Base-by-base conservation (phyloP, 2,113 vertebrate genomes). In the Budorcas taxicolor region DNA sequence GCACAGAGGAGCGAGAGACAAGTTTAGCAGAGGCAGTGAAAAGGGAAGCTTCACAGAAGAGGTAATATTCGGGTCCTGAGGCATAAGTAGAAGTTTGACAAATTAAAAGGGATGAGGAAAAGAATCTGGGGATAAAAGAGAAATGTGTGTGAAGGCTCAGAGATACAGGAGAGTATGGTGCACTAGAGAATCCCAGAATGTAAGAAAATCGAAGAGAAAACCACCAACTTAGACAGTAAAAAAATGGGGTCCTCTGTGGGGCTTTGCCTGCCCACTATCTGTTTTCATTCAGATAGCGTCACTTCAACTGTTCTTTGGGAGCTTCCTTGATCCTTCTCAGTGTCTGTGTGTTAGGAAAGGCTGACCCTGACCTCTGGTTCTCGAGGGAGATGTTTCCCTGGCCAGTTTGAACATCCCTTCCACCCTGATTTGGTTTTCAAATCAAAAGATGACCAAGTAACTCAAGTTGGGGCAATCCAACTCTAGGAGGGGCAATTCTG, bases 181-280 rank as follows among this genome's bases (percentile, higher is more conserved):
- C 25, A 1, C 25, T 2, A 33, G 9, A 71, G 29, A 31, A 47
- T n/a, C 7, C 71, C 57, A 57, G 16, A 21, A 33, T 1, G n/a
- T 33, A 25, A 12, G 25, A 3, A 7, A 64, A 71, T 2, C 0
- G 6, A 64, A n/a, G 74, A 19, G 29, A 40, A 27, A 16, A 58
- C 12, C 81, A 31, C 60, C 53, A 47, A 7, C 25, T 31, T 6
- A 58, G 81, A 45, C 40, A 16, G 36, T 33, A 33, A 8, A 78
- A n/a, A 47, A 60, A 45, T 40, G 5, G 29, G 2, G 6, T 36
- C 31, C 1, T 2, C 16, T 50, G 15, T 45, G 16, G 15, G 19
- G 53, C 71, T 67, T 53, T 14, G 21, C 4, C 33, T 36, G 3
- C 15, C 55, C 6, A 0, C 11, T 3, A 0, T 40, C 43, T 19